A percentile compares a stretch with the other conserved stretches of the same genome.
Conservation (phyloP, 2,888 invertebrate species). For the Cataglyphis cursor region DNA sequence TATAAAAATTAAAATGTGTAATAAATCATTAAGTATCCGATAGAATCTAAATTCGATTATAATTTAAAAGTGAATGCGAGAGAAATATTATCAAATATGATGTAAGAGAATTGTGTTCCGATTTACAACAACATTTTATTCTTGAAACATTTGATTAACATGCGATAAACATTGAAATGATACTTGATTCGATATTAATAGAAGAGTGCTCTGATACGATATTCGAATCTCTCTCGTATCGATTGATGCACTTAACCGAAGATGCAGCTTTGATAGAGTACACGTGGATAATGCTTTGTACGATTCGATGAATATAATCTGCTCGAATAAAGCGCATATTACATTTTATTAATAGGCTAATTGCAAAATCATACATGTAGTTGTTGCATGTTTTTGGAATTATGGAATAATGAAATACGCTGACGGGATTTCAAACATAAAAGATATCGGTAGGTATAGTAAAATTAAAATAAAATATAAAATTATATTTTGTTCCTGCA, state of each 20-base stretch:
- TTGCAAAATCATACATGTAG: conserved; percentile 9
- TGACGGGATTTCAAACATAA: not conserved
- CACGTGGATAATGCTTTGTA: conserved; percentile 19
- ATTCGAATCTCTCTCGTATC: conserved; percentile 12
- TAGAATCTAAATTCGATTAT: not conserved
- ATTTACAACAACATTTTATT: not conserved
- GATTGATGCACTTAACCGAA: conserved; percentile 15
- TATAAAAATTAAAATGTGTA: not conserved
- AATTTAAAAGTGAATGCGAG: not conserved
- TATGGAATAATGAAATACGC: not conserved
- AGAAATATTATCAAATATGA: not conserved
- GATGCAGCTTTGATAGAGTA: conserved; percentile 5
- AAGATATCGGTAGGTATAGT: not conserved
- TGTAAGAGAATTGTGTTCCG: not conserved
- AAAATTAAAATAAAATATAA: conserved; percentile 8
- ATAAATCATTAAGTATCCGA: conserved; percentile 1
- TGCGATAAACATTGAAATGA: conserved; percentile 15
- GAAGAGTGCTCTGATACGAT: conserved; percentile 14
- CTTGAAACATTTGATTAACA: not conserved
- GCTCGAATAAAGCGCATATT: conserved; percentile 29
- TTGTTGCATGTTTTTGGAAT: not conserved
- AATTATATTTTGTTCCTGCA: not conserved
- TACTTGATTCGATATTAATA: conserved; percentile 13
- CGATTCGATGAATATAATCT: conserved; percentile 35
- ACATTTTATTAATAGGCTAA: conserved; percentile 22